Evolutionary conservation across 2,888 invertebrate genomes (phyloP).

Genomic region (Phyto melanocephala): DNA sequence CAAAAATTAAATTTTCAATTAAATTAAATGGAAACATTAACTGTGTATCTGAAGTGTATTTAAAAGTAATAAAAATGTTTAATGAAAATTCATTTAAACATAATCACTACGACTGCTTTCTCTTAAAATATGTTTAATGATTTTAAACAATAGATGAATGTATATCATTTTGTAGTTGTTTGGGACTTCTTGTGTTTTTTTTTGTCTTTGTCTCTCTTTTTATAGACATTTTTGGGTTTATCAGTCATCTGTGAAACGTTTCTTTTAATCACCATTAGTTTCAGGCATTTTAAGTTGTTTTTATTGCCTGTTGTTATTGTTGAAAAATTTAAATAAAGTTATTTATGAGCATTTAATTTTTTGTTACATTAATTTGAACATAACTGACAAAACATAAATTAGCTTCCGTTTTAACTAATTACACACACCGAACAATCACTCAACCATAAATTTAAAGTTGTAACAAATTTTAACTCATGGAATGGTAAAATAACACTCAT

Average conservation of each 20-base stretch:
- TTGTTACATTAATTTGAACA: constrained; percentile 76
- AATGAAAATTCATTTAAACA: constrained; percentile 44
- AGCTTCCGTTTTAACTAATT: constrained; percentile 76
- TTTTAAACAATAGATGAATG: not conserved
- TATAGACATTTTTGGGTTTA: not conserved
- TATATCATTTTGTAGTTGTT: too few species aligned
- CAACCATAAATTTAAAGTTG: constrained; percentile 66
- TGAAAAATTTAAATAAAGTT: constrained; percentile 46
- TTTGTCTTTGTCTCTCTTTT: not conserved
- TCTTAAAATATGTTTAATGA: constrained; percentile 20
- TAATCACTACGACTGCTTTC: constrained; percentile 1
- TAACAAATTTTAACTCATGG: constrained; percentile 53
- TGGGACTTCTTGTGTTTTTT: not conserved
- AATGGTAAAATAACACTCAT: not conserved
- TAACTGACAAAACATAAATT: constrained; percentile 78
- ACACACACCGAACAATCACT: constrained; percentile 67
- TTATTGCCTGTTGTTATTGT: constrained; percentile 10
- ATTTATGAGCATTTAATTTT: constrained; percentile 73
- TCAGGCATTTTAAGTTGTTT: constrained; percentile 28
- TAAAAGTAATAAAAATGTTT: constrained; percentile 24
- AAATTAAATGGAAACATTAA: constrained; percentile 38
- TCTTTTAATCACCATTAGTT: constrained; percentile 46
- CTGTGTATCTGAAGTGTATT: not conserved
- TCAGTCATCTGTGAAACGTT: constrained; percentile 27
- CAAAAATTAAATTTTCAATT: not conserved